These are phyloP conservation scores for Dromiciops gliroides DNA, from an alignment of 2,113 vertebrate species.

Conservation along the genomic window DNA sequence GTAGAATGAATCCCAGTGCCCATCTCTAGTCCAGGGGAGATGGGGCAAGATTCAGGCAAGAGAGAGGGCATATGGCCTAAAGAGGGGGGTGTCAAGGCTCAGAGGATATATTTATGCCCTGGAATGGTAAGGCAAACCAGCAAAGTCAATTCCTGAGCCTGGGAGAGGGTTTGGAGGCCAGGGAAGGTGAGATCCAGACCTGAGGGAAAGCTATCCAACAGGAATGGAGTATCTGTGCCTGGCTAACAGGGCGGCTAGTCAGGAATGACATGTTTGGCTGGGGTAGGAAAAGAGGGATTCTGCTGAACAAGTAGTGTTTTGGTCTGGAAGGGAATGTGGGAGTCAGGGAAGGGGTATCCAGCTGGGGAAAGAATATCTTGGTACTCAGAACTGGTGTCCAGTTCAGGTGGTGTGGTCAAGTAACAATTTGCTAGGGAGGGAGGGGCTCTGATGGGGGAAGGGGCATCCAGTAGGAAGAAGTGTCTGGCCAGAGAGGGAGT, in stretches of 20 bases:
- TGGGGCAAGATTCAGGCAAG: not conserved
- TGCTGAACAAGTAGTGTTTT: not conserved
- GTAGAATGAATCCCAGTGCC: not conserved
- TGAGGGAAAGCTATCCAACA: not conserved
- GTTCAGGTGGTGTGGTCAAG: not conserved
- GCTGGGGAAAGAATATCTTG: not conserved
- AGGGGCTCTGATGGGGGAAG: not conserved
- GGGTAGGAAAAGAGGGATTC: not conserved
- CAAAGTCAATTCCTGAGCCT: not conserved
- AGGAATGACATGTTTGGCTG: not conserved
- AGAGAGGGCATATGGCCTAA: too few relatives aligned
- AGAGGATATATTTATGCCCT: not conserved
- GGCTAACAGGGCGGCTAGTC: not conserved
- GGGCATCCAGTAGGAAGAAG: not conserved
- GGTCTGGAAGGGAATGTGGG: not conserved
- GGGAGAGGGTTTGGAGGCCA: not conserved
- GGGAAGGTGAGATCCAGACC: not conserved
- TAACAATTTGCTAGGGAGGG: not conserved
- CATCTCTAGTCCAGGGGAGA: not conserved
- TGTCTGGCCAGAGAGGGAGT: slow-evolving; percentile 1
- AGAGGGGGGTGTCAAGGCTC: not conserved
- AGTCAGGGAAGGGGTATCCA: not conserved
- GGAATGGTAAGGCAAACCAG: not conserved
- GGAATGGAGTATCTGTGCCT: not conserved
- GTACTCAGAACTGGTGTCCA: not conserved